Conservation (phyloP, 2,888 invertebrate genomes). For the Cheilosia variabilis region DNA sequence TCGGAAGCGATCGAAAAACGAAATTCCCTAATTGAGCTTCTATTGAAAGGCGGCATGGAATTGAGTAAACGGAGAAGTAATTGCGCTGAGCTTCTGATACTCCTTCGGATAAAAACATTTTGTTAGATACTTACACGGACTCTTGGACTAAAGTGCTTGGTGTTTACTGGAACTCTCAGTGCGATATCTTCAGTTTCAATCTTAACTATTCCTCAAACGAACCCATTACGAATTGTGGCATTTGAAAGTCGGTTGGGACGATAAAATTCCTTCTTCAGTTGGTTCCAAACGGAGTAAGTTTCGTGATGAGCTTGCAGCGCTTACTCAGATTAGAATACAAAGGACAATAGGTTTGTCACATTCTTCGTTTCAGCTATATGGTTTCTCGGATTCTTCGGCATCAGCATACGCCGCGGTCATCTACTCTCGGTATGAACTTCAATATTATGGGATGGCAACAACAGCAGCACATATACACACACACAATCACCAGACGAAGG, state of each 20-base stretch:
- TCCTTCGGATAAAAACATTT: too few relatives aligned
- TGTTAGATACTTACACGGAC: background rate
- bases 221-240: background rate
- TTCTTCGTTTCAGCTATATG: constrained; percentile 10
- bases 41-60: too few relatives aligned
- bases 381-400: constrained; percentile 51
- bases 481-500: too few relatives aligned
- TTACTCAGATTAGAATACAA: background rate
- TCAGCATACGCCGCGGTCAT: constrained; percentile 43
- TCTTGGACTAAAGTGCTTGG: background rate
- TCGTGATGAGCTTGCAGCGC: too few relatives aligned
- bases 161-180: constrained; percentile 7
- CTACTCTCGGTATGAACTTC: too few relatives aligned
- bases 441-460: too few relatives aligned
- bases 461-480: too few relatives aligned
- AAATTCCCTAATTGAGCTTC: background rate
- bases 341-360: background rate
- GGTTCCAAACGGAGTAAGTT: background rate
- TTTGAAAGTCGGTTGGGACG: background rate
- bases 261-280: background rate
- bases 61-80: too few relatives aligned
- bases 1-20: background rate
- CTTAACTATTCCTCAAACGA: background rate
- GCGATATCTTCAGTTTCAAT: background rate
- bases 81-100: too few relatives aligned